Conservation (phyloP, 2,113 vertebrate genomes). For the Psammodynastes pulverulentus region DNA sequence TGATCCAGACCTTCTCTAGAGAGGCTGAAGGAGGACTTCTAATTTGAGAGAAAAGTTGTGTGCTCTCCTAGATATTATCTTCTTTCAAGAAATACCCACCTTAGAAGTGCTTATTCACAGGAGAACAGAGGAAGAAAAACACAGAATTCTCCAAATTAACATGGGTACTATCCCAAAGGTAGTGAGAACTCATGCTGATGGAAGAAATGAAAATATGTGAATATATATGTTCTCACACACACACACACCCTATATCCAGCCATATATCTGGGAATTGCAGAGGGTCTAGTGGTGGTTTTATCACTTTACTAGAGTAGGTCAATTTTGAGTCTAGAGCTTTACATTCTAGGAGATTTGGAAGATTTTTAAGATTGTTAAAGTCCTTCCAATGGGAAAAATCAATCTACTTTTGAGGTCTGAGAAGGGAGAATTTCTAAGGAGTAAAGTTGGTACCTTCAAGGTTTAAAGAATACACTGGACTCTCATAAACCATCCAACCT, state of each 20-base stretch:
- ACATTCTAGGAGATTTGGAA: neutral
- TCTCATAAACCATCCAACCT: neutral
- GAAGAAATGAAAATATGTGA: neutral
- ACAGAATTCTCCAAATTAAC: neutral
- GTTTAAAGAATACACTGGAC: neutral
- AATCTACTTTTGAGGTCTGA: neutral
- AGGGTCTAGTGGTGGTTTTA: neutral
- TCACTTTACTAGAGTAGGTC: neutral
- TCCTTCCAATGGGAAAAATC: neutral
- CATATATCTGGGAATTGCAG: neutral
- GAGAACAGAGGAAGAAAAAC: neutral
- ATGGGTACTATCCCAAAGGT: neutral
- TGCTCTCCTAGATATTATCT: neutral
- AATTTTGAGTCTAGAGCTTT: neutral
- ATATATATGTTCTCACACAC: neutral
- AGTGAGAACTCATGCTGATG: neutral
- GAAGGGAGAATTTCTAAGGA: neutral
- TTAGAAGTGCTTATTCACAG: neutral
- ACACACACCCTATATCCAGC: neutral
- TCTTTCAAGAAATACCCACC: neutral
- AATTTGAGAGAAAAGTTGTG: neutral
- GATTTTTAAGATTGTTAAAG: neutral
- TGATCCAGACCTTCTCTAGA: neutral
- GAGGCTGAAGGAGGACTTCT: neutral
- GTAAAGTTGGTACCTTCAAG: neutral